phyloP scores from a whole-genome alignment of 2,113 vertebrate species.

The Gnathonemus longibarbis region DNA sequence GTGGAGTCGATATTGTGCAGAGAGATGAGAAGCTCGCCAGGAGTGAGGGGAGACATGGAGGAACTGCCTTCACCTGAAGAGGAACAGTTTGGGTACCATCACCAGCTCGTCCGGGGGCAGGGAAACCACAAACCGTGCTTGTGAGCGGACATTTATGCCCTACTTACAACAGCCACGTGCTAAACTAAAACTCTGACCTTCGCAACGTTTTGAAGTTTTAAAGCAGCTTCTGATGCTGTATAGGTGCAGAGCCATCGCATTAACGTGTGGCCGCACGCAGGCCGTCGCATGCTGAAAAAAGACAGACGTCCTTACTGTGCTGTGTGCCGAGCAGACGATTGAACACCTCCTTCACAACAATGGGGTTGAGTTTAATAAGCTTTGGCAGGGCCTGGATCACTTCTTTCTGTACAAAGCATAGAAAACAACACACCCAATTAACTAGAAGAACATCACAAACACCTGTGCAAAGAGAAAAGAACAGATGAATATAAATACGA shows the following conservation, averaged over 20 bases:
- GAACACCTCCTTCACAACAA: constrained; percentile 96
- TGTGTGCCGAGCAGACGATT: constrained; percentile 88
- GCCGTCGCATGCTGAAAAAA: not conserved
- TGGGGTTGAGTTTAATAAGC: constrained; percentile 92
- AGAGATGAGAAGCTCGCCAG: constrained; percentile 82
- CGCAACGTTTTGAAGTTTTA: not conserved
- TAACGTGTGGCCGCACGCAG: not conserved
- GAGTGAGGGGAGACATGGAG: constrained; percentile 81
- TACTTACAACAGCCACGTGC: not conserved
- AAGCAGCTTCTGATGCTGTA: not conserved
- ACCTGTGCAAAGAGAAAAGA: not conserved
- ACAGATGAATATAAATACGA: not conserved
- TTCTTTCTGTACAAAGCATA: constrained; percentile 64
- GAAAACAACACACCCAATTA: not conserved
- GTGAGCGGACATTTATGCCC: not conserved
- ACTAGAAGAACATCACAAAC: not conserved
- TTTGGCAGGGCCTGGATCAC: constrained; percentile 91
- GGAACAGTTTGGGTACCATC: not conserved
- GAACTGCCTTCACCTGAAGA: constrained; percentile 77
- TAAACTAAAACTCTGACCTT: not conserved
- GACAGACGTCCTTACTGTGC: constrained; percentile 67
- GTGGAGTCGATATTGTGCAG: constrained; percentile 86
- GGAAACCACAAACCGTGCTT: not conserved
- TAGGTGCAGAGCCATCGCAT: not conserved
- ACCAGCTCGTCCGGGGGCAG: not conserved